Evolutionary conservation across 30 jellyfish, hydroid and myxozoan genomes (phyloP).

Genomic region (Aurelia sp.): DNA sequence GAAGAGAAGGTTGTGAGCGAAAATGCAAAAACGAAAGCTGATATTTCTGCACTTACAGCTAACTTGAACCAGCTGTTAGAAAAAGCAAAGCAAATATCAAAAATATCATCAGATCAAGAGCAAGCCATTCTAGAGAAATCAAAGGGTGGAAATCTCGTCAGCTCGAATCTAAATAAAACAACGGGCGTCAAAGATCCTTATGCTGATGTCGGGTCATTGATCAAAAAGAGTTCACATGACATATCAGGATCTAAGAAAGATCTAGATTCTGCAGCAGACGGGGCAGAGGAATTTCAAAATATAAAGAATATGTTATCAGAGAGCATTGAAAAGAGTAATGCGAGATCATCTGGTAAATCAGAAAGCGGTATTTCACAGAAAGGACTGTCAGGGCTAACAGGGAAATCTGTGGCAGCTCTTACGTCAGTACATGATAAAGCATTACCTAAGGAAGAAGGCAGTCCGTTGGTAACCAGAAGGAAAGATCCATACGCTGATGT

Average conservation of each 20-base stretch:
- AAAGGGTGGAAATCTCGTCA: not conserved
- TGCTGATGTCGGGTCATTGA: conserved; percentile 56
- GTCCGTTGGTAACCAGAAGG: conserved; percentile 3
- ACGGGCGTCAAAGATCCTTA: conserved; percentile 50
- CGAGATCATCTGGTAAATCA: not conserved
- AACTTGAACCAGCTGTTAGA: conserved; percentile 20
- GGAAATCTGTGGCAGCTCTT: conserved; percentile 41
- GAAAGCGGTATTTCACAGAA: not conserved
- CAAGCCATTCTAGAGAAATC: not conserved
- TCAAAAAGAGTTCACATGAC: conserved; percentile 15
- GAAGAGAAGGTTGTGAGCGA: not conserved
- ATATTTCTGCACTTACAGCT: conserved; percentile 14
- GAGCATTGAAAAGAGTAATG: not conserved
- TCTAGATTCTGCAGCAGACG: conserved; percentile 1
- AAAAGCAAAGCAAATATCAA: conserved; percentile 38
- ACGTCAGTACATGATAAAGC: not conserved
- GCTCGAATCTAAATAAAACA: conserved; percentile 9
- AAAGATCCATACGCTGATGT: conserved; percentile 81
- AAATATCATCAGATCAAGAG: conserved; percentile 1
- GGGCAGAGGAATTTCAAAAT: conserved; percentile 23
- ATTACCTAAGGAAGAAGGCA: not conserved
- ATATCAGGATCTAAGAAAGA: conserved; percentile 39
- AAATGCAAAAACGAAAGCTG: conserved; percentile 16
- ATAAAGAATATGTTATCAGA: not conserved
- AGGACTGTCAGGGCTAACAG: conserved; percentile 16